Evolutionary conservation across 2,888 invertebrate genomes (phyloP).

Genomic region (Boloria selene): DNA sequence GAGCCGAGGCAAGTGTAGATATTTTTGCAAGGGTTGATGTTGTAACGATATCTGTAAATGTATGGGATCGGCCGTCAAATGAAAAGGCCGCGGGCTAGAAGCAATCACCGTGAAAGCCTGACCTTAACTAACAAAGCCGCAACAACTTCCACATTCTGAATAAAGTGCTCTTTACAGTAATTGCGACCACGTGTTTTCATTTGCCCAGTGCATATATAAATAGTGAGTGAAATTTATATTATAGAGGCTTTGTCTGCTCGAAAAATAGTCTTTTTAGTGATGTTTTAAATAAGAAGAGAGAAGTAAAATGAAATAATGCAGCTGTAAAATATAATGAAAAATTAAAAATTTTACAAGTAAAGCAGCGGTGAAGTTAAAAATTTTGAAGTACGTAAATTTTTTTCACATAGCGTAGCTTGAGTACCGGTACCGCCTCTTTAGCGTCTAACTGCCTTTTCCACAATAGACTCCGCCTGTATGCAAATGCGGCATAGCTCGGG

Average conservation of each 20-base stretch:
- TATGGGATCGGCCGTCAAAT: conserved; percentile 40
- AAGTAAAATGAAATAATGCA: no score
- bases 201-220: conserved; percentile 26
- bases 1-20: conserved; percentile 24
- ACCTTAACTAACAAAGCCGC: conserved; percentile 54
- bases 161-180: conserved; percentile 49
- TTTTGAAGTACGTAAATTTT: conserved; percentile 29
- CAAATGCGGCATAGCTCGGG: conserved; percentile 66
- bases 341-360: no score
- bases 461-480: conserved; percentile 75
- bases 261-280: not conserved
- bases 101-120: conserved; percentile 66
- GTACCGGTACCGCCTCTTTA: conserved; percentile 56
- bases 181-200: conserved; percentile 45
- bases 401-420: conserved; percentile 35
- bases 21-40: conserved; percentile 36
- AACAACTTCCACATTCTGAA: conserved; percentile 52
- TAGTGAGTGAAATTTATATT: conserved; percentile 16
- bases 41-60: conserved; percentile 35
- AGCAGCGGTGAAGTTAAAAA: no score
- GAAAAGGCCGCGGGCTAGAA: conserved; percentile 49
- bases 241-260: not conserved
- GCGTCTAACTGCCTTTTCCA: conserved; percentile 61
- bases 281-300: not conserved
- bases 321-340: no score